phyloP scores from a whole-genome alignment of 2,888 invertebrate species.

The Leptura quadrifasciata region DNA sequence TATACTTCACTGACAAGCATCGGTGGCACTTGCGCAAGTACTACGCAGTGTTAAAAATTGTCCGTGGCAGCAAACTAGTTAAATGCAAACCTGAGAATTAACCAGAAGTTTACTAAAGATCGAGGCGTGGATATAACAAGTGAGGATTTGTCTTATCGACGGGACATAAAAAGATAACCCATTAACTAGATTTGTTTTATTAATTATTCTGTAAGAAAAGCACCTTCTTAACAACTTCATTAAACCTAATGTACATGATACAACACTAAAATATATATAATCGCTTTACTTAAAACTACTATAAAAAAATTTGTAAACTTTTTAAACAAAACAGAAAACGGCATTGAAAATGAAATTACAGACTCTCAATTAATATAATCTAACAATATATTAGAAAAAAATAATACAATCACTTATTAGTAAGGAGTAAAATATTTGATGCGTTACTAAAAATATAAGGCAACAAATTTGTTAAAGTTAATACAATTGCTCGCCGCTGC shows the following conservation, averaged over 20 bases:
- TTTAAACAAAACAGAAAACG: conserved; percentile 26
- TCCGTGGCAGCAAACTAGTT: too few relatives aligned
- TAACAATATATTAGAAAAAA: conserved; percentile 31
- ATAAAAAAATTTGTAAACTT: conserved; percentile 26
- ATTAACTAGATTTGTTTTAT: conserved; percentile 15
- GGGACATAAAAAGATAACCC: not conserved
- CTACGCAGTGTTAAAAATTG: too few relatives aligned
- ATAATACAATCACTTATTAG: conserved; percentile 27
- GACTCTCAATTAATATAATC: conserved; percentile 20
- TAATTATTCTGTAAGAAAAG: conserved; percentile 35
- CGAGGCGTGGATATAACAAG: too few relatives aligned
- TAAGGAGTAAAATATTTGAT: conserved; percentile 29
- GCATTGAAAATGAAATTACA: conserved; percentile 15
- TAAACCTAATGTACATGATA: conserved; percentile 28
- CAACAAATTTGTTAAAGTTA: conserved; percentile 30
- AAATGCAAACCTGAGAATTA: too few relatives aligned
- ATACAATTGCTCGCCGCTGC: conserved; percentile 12
- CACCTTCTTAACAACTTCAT: conserved; percentile 35
- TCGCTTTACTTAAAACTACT: conserved; percentile 22
- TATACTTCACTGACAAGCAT: too few relatives aligned
- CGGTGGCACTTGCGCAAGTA: too few relatives aligned
- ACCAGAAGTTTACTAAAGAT: too few relatives aligned
- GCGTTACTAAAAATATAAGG: conserved; percentile 38
- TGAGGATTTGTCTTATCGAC: too few relatives aligned
- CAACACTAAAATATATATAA: conserved; percentile 21